phyloP scores from a whole-genome alignment of 2,888 invertebrate genomes.

The Chaetogeoica ovagalla region DNA sequence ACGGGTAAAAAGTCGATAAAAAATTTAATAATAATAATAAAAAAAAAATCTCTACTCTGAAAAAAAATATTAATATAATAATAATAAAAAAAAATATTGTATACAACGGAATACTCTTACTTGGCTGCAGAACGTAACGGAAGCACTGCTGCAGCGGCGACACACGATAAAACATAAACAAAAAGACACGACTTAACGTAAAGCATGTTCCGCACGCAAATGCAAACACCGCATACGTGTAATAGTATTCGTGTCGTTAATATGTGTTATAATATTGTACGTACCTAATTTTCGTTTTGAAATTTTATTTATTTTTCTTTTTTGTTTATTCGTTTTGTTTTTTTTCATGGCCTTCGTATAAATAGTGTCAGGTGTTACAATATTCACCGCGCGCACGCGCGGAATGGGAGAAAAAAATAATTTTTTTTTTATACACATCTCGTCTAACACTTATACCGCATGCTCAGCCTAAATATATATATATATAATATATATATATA shows the following conservation, averaged over 20 bases:
- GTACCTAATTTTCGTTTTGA: slow-evolving; percentile 20
- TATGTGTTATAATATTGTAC: not conserved
- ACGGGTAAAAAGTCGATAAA: no score
- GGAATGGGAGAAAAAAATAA: not conserved
- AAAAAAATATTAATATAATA: no score
- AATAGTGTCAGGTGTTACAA: not conserved
- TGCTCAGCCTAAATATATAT: no score
- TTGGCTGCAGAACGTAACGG: slow-evolving; percentile 10
- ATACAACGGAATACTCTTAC: slow-evolving; percentile 10
- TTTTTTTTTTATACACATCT: no score
- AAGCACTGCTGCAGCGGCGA: not conserved
- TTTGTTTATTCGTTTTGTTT: no score
- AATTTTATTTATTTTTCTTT: not conserved
- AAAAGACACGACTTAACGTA: slow-evolving; percentile 15
- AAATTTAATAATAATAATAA: no score
- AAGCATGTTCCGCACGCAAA: slow-evolving; percentile 30
- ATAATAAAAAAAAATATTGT: not conserved
- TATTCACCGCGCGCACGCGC: not conserved
- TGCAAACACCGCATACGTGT: slow-evolving; percentile 10
- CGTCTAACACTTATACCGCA: not conserved
- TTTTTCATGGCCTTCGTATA: not conserved
- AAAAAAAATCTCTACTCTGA: no score
- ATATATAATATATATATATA: no score
- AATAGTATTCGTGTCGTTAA: not conserved
- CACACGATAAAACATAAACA: slow-evolving; percentile 18